These are phyloP conservation scores for Pelmatolapia mariae DNA, from an alignment of 2,113 vertebrate genomes.

Conservation along the genomic window DNA sequence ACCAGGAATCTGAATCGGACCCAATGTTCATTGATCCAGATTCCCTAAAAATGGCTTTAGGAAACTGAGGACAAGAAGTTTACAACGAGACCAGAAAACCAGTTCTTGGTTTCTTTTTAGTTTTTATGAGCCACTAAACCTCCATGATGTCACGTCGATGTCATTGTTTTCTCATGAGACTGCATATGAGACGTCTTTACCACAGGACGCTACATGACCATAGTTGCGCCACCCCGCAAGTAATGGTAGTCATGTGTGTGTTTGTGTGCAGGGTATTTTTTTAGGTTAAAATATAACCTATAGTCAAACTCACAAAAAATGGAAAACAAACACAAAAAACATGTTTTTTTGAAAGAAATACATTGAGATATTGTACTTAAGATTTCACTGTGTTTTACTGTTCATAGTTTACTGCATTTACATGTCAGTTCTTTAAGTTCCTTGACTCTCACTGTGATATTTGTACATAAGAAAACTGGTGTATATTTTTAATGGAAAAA, in stretches of 20 bases:
- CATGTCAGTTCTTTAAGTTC: not conserved
- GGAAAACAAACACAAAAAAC: not conserved
- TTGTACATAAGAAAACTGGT: not conserved
- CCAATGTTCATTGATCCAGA: slow-evolving; percentile 26
- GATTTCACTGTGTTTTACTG: not conserved
- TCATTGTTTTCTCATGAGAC: not conserved
- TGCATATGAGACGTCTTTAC: not conserved
- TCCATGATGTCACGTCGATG: not conserved
- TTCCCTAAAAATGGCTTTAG: slow-evolving; percentile 42
- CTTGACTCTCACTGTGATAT: not conserved
- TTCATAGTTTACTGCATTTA: not conserved
- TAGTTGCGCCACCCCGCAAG: accelerated
- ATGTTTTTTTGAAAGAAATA: not conserved
- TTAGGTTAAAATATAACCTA: not conserved
- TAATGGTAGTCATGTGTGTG: not conserved
- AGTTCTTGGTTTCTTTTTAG: not conserved
- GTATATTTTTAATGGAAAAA: not conserved
- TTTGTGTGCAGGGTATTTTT: not conserved
- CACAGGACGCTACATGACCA: not conserved
- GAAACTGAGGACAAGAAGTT: not conserved
- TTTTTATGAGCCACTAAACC: not conserved
- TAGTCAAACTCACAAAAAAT: not conserved
- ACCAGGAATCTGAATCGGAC: slow-evolving; percentile 25
- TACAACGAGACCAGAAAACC: not conserved
- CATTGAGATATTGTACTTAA: not conserved